A percentile compares a stretch with the other conserved stretches of the same genome.
Evolutionary conservation across 2,888 invertebrate genomes (phyloP).

Genomic region (Drosophila diplacantha): DNA sequence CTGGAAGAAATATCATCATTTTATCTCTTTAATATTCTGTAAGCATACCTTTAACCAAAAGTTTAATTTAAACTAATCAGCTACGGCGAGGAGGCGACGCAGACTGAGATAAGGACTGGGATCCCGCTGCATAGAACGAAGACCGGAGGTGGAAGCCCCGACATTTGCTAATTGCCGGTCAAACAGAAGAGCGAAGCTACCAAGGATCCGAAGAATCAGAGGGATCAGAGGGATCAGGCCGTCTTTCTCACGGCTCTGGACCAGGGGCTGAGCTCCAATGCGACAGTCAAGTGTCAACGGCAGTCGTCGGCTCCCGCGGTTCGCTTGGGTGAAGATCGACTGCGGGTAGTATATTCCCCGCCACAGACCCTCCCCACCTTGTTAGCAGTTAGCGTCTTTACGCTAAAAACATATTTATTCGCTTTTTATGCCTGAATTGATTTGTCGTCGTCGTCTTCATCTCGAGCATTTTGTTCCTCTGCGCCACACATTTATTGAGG

Average conservation of each 20-base stretch:
- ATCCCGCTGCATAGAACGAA: conserved; percentile 7
- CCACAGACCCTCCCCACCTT: conserved; percentile 31
- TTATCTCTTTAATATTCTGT: not conserved
- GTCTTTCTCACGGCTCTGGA: conserved; percentile 52
- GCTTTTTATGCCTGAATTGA: conserved; percentile 74
- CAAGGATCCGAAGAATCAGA: conserved; percentile 26
- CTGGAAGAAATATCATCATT: not conserved
- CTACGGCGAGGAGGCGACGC: not conserved
- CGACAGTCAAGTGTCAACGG: conserved; percentile 51
- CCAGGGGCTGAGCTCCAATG: conserved; percentile 1
- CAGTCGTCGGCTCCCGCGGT: conserved; percentile 16
- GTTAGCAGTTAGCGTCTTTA: conserved; percentile 71
- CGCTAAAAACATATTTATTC: conserved; percentile 73
- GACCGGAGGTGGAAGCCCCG: conserved; percentile 32
- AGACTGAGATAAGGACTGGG: conserved; percentile 18
- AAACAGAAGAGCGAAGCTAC: conserved; percentile 40
- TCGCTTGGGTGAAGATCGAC: conserved; percentile 23
- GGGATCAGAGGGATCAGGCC: conserved; percentile 46
- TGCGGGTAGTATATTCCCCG: conserved; percentile 16
- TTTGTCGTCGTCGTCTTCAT: conserved; percentile 68
- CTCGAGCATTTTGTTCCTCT: conserved; percentile 48
- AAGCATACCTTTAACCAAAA: no score
- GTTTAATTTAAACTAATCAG: no score
- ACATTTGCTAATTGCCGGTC: conserved; percentile 43
- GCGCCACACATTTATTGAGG: conserved; percentile 57